Evolutionary conservation across 2,113 vertebrate genomes (phyloP).

Genomic region (Apteryx owenii): DNA sequence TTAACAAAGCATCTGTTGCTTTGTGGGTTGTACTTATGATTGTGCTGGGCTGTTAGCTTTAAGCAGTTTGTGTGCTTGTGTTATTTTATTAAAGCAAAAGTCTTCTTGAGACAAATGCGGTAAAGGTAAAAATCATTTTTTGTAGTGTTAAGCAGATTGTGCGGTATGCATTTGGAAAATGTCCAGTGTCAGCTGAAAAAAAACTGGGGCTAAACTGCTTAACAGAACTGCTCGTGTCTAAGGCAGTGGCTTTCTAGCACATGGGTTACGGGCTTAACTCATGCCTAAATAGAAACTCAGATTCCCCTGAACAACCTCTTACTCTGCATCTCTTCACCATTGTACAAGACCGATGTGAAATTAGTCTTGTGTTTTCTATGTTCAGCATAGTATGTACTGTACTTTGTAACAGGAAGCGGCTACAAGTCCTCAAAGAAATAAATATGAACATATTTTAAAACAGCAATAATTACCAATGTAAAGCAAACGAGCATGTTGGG

Average conservation of each 20-base stretch:
- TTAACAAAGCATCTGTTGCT: slow-evolving; percentile 56
- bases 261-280: not conserved
- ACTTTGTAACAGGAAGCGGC: slow-evolving; percentile 44
- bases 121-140: not conserved
- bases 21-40: slow-evolving; percentile 15
- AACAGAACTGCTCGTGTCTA: not conserved
- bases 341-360: slow-evolving; percentile 41
- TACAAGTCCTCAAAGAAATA: slow-evolving; percentile 44
- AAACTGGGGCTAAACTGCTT: slow-evolving; percentile 7
- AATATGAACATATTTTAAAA: slow-evolving; percentile 39
- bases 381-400: slow-evolving; percentile 68
- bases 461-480: slow-evolving; percentile 78
- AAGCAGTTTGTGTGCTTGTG: slow-evolving; percentile 55
- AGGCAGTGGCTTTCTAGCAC: slow-evolving; percentile 25
- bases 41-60: slow-evolving; percentile 36
- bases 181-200: not conserved
- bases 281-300: not conserved
- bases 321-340: slow-evolving; percentile 39
- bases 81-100: slow-evolving; percentile 36
- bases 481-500: not conserved
- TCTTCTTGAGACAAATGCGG: not conserved
- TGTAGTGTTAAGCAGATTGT: slow-evolving; percentile 48
- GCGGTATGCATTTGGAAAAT: slow-evolving; percentile 43
- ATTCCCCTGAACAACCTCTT: slow-evolving; percentile 16
- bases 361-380: slow-evolving; percentile 61